Conservation (phyloP, 30 jellyfish, hydroid and myxozoan genomes). For the Pelagia noctiluca region DNA sequence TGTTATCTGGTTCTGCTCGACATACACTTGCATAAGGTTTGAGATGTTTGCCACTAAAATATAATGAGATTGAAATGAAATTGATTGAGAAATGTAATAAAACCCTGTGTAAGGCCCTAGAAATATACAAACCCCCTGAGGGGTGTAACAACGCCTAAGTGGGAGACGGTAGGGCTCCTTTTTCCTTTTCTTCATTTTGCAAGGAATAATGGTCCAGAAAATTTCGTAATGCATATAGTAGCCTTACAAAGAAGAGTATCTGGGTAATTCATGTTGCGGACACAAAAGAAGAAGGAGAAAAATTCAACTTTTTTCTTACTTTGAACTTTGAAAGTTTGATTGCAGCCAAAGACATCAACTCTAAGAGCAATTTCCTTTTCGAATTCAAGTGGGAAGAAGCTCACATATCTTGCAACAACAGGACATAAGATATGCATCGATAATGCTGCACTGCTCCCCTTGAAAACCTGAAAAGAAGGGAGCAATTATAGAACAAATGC, state of each 20-base stretch:
- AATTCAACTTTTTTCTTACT: neutral
- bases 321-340: neutral
- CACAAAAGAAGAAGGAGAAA: too few species aligned
- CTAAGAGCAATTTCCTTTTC: conserved; percentile 50
- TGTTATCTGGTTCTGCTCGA: neutral
- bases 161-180: too few species aligned
- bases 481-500: neutral
- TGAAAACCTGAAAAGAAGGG: conserved; percentile 32
- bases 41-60: neutral
- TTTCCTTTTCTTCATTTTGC: too few species aligned
- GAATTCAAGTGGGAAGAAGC: conserved; percentile 48
- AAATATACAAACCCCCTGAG: too few species aligned
- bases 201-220: too few species aligned
- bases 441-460: conserved; percentile 17
- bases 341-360: conserved; percentile 78
- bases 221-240: too few species aligned
- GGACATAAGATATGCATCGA: conserved; percentile 56
- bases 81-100: too few species aligned
- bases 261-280: too few species aligned
- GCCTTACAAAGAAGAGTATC: too few species aligned
- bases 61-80: too few species aligned
- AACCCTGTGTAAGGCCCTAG: too few species aligned
- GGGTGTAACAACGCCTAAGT: too few species aligned
- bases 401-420: conserved; percentile 59
- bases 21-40: neutral